A percentile compares a stretch with the other conserved stretches of the same genome.
Conservation (phyloP, 2,797 vertebrate genomes). For the Rallus crepitans region DNA sequence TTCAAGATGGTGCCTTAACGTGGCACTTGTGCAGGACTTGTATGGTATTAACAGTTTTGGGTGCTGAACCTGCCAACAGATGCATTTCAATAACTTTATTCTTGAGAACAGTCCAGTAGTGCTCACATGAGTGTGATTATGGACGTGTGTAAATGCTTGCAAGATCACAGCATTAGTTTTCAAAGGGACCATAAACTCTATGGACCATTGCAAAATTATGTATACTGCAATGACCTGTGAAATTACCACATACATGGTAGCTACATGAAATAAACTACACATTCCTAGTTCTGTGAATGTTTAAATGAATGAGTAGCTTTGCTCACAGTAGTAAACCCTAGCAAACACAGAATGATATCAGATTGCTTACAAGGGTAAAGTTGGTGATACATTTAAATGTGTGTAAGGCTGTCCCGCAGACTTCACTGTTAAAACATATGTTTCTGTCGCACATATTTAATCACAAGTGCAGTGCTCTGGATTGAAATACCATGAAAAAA, state of each 20-base stretch:
- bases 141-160: background rate
- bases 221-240: slow-evolving; percentile 43
- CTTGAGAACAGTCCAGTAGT: slow-evolving; percentile 1
- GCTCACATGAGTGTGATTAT: slow-evolving; percentile 14
- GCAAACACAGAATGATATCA: background rate
- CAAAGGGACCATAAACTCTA: slow-evolving; percentile 52
- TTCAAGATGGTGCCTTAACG: slow-evolving; percentile 7
- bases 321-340: background rate
- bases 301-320: background rate
- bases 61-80: slow-evolving; percentile 51
- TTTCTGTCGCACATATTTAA: background rate
- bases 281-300: background rate
- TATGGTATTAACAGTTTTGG: slow-evolving; percentile 22
- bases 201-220: slow-evolving; percentile 7
- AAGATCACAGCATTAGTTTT: slow-evolving; percentile 30
- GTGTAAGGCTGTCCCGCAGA: background rate
- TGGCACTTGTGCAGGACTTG: slow-evolving; percentile 23
- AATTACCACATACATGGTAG: background rate
- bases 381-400: background rate
- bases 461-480: background rate
- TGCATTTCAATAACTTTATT: slow-evolving; percentile 6
- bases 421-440: background rate
- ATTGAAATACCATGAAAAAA: background rate
- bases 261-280: background rate
- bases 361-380: background rate